Percentiles rank a stretch among this genome's conserved stretches.
Evolutionary conservation across 2,797 vertebrate genomes (phyloP).

Genomic region (Sebastes trivittatus): DNA sequence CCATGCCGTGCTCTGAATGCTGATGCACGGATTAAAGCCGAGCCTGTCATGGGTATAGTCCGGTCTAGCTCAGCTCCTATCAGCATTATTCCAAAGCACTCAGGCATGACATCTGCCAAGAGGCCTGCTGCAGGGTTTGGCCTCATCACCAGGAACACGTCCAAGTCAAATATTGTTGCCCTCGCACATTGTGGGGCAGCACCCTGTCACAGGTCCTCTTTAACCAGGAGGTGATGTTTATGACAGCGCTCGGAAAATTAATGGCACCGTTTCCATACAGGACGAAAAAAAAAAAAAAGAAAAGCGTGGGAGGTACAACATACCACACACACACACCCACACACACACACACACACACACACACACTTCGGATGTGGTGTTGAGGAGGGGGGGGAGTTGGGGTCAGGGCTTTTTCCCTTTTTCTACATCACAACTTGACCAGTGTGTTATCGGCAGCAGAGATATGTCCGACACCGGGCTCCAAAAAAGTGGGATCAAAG

Average conservation of each 20-base stretch:
- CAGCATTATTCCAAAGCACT: constrained; percentile 74
- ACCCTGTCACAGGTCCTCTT: constrained; percentile 62
- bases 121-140: constrained; percentile 74
- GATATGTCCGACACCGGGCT: constrained; percentile 60
- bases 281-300: not conserved
- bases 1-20: constrained; percentile 19
- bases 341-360: constrained; percentile 42
- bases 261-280: constrained; percentile 61
- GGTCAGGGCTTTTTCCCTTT: constrained; percentile 5
- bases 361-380: constrained; percentile 12
- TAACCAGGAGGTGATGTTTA: constrained; percentile 67
- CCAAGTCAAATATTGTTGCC: constrained; percentile 81
- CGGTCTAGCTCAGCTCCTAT: constrained; percentile 62
- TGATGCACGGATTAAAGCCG: constrained; percentile 44
- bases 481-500: constrained; percentile 77
- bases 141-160: constrained; percentile 70
- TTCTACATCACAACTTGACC: constrained; percentile 53
- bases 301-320: constrained; percentile 32
- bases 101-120: constrained; percentile 76
- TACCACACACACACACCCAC: constrained; percentile 43
- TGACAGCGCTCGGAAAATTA: constrained; percentile 73
- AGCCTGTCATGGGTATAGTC: constrained; percentile 45
- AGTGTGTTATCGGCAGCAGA: constrained; percentile 62
- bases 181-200: constrained; percentile 63
- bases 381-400: not conserved